Conservation (phyloP, 2,113 vertebrate species). For the cattle (Bos taurus) region DNA sequence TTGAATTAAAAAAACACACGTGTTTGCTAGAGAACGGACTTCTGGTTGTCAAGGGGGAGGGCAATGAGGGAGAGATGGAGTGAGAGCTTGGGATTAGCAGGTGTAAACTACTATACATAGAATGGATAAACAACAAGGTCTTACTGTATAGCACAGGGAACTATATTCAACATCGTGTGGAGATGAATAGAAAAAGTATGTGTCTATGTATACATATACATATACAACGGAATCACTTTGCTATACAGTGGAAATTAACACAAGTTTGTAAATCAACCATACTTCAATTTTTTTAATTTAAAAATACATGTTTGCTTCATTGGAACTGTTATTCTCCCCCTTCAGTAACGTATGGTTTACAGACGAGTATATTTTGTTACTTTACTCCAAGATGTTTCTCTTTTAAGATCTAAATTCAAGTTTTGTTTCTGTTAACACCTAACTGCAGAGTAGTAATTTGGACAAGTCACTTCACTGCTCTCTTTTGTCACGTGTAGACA, state of each 20-base stretch:
- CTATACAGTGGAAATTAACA: background rate
- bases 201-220: background rate
- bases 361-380: background rate
- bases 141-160: background rate
- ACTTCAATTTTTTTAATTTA: background rate
- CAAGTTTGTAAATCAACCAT: background rate
- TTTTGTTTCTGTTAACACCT: background rate
- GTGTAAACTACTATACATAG: background rate
- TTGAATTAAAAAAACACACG: background rate
- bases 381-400: background rate
- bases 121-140: background rate
- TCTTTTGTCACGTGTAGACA: background rate
- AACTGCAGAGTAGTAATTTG: background rate
- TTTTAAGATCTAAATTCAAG: background rate
- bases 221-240: background rate
- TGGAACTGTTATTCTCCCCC: background rate
- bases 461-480: background rate
- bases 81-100: background rate
- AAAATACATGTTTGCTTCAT: background rate
- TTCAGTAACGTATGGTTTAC: background rate
- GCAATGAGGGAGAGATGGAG: background rate
- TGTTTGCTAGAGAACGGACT: background rate
- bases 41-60: background rate
- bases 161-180: background rate
- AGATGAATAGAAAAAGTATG: background rate